Percentiles rank a stretch among this genome's conserved stretches.
phyloP scores from a whole-genome alignment of 2,113 vertebrate genomes.

The Chitala chitala region DNA sequence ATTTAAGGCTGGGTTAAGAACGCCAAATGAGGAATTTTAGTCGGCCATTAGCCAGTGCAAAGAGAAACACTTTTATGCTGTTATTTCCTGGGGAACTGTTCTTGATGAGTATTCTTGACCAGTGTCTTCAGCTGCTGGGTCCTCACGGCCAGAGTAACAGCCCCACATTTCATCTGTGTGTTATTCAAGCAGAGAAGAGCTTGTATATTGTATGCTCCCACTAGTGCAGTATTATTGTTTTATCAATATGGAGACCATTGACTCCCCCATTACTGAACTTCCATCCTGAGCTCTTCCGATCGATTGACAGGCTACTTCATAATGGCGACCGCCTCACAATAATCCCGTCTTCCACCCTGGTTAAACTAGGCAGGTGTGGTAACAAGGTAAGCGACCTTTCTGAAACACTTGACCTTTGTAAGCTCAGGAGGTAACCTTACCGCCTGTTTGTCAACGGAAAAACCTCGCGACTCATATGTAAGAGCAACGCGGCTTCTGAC shows the following conservation, averaged over 20 bases:
- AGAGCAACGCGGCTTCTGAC: background rate
- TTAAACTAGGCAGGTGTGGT: background rate
- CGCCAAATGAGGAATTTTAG: too few relatives aligned
- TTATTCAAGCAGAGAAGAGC: background rate
- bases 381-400: background rate
- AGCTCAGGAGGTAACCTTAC: too few relatives aligned
- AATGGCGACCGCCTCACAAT: background rate
- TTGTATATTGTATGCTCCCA: background rate
- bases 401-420: background rate
- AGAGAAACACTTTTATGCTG: background rate
- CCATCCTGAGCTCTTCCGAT: background rate
- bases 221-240: background rate
- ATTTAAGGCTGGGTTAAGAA: background rate
- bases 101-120: background rate
- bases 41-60: too few relatives aligned
- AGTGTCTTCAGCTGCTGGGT: background rate
- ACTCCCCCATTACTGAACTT: background rate
- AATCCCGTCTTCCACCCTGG: too few relatives aligned
- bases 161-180: background rate
- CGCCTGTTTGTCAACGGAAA: background rate
- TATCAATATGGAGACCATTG: conserved; percentile 16
- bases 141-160: background rate
- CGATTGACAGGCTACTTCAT: background rate
- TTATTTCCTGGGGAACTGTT: background rate
- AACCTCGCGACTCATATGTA: background rate